Conservation (phyloP, 2,797 vertebrate species). For the Artibeus lituratus region DNA sequence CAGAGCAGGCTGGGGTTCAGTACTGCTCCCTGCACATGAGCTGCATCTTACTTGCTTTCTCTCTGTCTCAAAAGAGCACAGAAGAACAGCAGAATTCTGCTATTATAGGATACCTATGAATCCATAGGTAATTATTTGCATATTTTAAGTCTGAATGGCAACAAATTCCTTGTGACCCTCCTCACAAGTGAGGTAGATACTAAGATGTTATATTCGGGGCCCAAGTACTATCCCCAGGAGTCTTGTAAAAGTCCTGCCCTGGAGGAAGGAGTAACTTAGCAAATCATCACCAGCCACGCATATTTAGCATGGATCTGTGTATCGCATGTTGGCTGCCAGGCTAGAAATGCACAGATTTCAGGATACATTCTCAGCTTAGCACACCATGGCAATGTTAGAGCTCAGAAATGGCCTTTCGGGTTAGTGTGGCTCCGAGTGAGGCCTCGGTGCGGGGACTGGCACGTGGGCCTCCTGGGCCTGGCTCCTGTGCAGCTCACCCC, state of each 20-base stretch:
- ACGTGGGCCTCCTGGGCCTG: no score
- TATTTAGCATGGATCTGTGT: neutral
- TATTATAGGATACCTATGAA: conserved; percentile 49
- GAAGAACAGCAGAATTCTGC: conserved; percentile 28
- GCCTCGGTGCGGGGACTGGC: no score
- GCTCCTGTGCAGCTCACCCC: no score
- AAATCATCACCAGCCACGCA: conserved; percentile 20
- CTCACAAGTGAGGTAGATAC: neutral
- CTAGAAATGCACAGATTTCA: neutral
- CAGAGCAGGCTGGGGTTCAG: neutral
- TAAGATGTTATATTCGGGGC: neutral
- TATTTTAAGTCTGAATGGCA: neutral
- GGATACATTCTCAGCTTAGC: neutral
- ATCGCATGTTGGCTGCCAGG: neutral
- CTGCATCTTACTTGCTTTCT: conserved; percentile 61
- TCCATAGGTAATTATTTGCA: conserved; percentile 48
- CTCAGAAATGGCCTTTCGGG: neutral
- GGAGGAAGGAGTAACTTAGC: neutral
- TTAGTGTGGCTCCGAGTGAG: no score
- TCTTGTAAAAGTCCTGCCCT: neutral
- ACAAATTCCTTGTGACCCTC: conserved; percentile 36
- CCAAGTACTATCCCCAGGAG: neutral
- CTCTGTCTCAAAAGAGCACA: conserved; percentile 22
- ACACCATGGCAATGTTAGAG: neutral
- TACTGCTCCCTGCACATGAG: neutral